phyloP scores from a whole-genome alignment of 1,140 invertebrate species.

The Medauroidea extradentata region DNA sequence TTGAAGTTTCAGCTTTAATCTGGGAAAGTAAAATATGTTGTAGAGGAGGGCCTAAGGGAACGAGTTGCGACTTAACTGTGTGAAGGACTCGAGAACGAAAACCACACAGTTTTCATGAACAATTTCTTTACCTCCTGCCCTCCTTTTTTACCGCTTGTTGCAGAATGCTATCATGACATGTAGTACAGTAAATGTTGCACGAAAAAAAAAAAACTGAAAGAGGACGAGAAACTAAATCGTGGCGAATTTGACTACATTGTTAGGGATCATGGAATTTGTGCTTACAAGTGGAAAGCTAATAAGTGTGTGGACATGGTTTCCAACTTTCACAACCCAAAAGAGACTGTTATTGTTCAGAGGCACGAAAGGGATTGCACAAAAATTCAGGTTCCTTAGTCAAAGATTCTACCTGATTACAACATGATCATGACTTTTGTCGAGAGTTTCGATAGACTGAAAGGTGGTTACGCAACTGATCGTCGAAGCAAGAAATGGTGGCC shows the following conservation, averaged over 20 bases:
- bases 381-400: too few species aligned
- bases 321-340: too few species aligned
- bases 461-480: conserved; percentile 34
- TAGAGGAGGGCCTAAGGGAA: conserved; percentile 29
- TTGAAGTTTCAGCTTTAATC: conserved; percentile 24
- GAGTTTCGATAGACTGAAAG: conserved; percentile 37
- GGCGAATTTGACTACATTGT: too few species aligned
- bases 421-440: conserved; percentile 40
- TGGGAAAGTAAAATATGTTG: conserved; percentile 16
- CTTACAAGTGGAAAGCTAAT: too few species aligned
- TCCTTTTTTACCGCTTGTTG: conserved; percentile 22
- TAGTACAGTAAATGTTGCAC: conserved; percentile 23
- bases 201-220: too few species aligned
- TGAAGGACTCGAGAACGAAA: conserved; percentile 13
- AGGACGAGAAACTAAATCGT: too few species aligned
- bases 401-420: conserved; percentile 37
- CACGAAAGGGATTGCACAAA: too few species aligned
- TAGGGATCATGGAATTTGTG: too few species aligned
- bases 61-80: conserved; percentile 36
- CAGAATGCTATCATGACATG: conserved; percentile 19
- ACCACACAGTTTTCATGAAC: conserved; percentile 28
- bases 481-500: conserved; percentile 41
- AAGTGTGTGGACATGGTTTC: too few species aligned
- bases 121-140: conserved; percentile 26
- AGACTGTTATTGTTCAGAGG: too few species aligned